Conservation (phyloP, 2,888 invertebrate genomes). For the Drosophila flavopinicola region DNA sequence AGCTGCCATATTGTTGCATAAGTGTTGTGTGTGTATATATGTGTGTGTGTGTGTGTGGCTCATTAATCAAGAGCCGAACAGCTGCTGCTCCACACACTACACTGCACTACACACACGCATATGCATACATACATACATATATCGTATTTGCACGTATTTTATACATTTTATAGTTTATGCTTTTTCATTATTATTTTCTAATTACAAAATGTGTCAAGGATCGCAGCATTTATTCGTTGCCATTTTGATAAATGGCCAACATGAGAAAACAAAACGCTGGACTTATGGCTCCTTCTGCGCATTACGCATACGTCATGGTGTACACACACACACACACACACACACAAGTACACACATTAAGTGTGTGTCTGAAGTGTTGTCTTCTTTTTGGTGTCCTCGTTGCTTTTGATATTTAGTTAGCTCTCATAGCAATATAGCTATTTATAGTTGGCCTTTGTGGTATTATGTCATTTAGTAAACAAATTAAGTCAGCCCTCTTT, state of each 20-base stretch:
- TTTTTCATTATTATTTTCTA: conserved; percentile 47
- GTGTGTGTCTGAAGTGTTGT: conserved; percentile 15
- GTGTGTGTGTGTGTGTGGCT: background rate
- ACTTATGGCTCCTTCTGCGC: conserved; percentile 8
- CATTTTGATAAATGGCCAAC: conserved; percentile 52
- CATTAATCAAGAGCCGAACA: conserved; percentile 22
- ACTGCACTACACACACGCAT: too few species aligned
- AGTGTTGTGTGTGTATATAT: background rate
- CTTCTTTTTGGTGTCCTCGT: conserved; percentile 9
- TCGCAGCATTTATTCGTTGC: conserved; percentile 4
- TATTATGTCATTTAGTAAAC: conserved; percentile 75
- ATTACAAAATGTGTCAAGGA: conserved; percentile 36
- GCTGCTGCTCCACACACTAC: too few species aligned
- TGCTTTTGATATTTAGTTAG: too few species aligned
- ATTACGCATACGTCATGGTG: conserved; percentile 46
- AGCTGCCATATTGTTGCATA: too few species aligned
- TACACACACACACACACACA: conserved; percentile 10
- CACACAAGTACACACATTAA: conserved; percentile 6
- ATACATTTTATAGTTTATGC: conserved; percentile 7
- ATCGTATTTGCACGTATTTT: too few species aligned
- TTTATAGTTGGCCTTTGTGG: conserved; percentile 45
- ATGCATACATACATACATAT: too few species aligned
- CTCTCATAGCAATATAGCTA: too few species aligned
- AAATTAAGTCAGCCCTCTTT: conserved; percentile 60
- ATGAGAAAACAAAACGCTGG: conserved; percentile 13